These are phyloP conservation scores for Epirrhoe tristata DNA, from an alignment of 2,888 invertebrate species.

Conservation along the genomic window DNA sequence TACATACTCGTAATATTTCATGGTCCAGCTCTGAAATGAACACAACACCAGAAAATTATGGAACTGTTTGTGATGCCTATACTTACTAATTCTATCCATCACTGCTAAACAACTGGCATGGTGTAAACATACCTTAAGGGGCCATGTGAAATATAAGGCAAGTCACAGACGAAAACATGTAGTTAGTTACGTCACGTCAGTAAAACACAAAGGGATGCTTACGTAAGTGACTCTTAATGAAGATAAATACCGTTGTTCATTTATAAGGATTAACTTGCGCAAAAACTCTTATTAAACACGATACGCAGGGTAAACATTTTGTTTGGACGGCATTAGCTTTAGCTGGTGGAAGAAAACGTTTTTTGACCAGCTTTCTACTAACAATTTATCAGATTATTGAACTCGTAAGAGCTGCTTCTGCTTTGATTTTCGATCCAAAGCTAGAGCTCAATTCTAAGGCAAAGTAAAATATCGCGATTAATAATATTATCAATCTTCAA, in stretches of 20 bases:
- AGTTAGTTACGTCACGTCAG: slow-evolving; percentile 78
- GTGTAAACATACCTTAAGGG: slow-evolving; percentile 43
- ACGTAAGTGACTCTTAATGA: slow-evolving; percentile 81
- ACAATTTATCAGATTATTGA: too few species aligned
- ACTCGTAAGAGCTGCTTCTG: too few species aligned
- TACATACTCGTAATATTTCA: background rate
- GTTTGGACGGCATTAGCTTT: slow-evolving; percentile 9
- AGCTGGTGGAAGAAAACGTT: slow-evolving; percentile 1
- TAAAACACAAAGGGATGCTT: slow-evolving; percentile 81
- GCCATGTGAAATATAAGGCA: slow-evolving; percentile 82
- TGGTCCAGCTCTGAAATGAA: background rate
- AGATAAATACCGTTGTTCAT: slow-evolving; percentile 82
- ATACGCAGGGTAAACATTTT: slow-evolving; percentile 50
- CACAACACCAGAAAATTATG: background rate
- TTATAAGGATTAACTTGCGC: slow-evolving; percentile 78
- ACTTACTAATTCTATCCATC: slow-evolving; percentile 2
- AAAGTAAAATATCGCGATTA: too few species aligned
- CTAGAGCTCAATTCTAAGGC: too few species aligned
- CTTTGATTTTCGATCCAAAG: too few species aligned
- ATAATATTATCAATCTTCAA: too few species aligned
- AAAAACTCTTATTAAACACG: slow-evolving; percentile 69
- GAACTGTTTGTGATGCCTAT: too few species aligned
- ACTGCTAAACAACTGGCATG: background rate
- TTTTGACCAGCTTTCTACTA: background rate
- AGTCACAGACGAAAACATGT: slow-evolving; percentile 79